Conservation (phyloP, 2,888 invertebrate genomes). For the Caenorhabditis virilis region DNA sequence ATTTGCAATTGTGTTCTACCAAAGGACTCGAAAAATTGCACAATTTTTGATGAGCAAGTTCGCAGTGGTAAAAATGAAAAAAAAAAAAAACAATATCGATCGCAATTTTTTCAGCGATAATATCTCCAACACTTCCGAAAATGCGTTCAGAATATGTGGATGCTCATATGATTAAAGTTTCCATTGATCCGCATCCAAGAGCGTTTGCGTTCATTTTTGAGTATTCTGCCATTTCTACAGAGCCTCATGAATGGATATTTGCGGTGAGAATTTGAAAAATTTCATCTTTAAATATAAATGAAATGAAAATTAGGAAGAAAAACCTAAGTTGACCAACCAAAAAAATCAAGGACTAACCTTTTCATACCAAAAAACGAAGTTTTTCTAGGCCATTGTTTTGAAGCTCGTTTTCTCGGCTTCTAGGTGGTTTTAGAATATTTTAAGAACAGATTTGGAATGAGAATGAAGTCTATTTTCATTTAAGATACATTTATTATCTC, state of each 20-base stretch:
- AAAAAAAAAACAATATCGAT: too few species aligned
- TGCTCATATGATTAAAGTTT: constrained; percentile 55
- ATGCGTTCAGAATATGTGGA: constrained; percentile 50
- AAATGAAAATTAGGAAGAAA: too few species aligned
- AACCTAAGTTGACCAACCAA: too few species aligned
- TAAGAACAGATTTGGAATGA: constrained; percentile 5
- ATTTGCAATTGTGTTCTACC: not conserved
- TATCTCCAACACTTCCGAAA: constrained; percentile 39
- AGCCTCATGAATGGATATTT: constrained; percentile 62
- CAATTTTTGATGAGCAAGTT: not conserved
- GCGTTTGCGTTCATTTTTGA: constrained; percentile 67
- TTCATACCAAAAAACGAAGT: too few species aligned
- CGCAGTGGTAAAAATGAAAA: too few species aligned
- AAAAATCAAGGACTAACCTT: too few species aligned
- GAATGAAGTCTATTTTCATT: not conserved
- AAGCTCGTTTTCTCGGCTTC: too few species aligned
- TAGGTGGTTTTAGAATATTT: constrained; percentile 7
- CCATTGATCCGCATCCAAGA: constrained; percentile 45
- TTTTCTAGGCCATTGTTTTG: not conserved
- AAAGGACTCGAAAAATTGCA: not conserved
- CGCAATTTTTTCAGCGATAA: constrained; percentile 49
- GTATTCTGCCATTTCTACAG: constrained; percentile 56
- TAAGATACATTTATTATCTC: not conserved
- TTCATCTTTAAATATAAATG: too few species aligned
- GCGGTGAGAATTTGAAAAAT: too few species aligned